Percentiles rank a stretch among this genome's conserved stretches.
These are phyloP conservation scores for Dioctria linearis DNA, from an alignment of 2,888 invertebrate species.

Conservation along the genomic window DNA sequence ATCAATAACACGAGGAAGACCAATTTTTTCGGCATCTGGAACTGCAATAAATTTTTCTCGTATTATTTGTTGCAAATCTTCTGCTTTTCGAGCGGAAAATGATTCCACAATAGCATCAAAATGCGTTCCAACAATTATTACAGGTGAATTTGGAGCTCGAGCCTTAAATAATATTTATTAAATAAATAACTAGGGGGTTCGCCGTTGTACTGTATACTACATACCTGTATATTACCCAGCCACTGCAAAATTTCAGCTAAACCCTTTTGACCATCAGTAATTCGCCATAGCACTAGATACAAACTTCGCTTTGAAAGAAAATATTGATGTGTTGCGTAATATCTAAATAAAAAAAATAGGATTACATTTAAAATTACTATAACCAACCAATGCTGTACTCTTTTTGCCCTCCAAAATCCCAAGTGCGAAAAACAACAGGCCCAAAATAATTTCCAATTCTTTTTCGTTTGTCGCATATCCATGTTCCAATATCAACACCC, in stretches of 20 bases:
- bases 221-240: conserved; percentile 90
- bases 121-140: conserved; percentile 96
- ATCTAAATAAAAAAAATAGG: conserved; percentile 71
- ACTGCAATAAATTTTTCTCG: conserved; percentile 91
- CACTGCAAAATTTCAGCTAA: conserved; percentile 93
- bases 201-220: background rate
- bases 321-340: conserved; percentile 99
- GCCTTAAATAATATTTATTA: conserved; percentile 71
- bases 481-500: conserved; percentile 97
- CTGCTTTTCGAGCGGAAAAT: conserved; percentile 71
- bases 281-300: conserved; percentile 96
- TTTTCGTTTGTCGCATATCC: conserved; percentile 90
- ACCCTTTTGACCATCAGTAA: conserved; percentile 92
- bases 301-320: conserved; percentile 95
- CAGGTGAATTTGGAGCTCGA: conserved; percentile 96
- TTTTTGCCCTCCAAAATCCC: conserved; percentile 99
- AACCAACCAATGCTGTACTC: conserved; percentile 74
- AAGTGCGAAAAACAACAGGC: conserved; percentile 93
- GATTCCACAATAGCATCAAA: conserved; percentile 83
- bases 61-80: conserved; percentile 90
- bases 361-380: background rate
- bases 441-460: conserved; percentile 80
- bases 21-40: conserved; percentile 96
- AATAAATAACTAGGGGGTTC: background rate
- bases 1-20: conserved; percentile 92